A percentile compares a stretch with the other conserved stretches of the same genome.
Conservation (phyloP, 2,797 vertebrate species). For the Lepilemur septentrionalis region DNA sequence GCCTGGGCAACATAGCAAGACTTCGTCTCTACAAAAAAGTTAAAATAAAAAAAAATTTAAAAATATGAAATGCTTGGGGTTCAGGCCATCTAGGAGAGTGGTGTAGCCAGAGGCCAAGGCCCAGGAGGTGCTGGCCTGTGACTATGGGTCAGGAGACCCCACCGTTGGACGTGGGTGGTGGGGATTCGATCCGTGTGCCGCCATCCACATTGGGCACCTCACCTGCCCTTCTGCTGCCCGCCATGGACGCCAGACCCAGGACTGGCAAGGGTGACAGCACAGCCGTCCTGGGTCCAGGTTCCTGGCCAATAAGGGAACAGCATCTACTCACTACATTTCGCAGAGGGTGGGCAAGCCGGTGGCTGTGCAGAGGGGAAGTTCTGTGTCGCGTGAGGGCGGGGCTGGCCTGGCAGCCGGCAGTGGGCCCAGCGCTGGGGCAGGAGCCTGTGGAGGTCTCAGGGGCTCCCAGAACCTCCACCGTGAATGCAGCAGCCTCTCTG, state of each 20-base stretch:
- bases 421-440: background rate
- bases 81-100: background rate
- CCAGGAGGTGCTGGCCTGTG: background rate
- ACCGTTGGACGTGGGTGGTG: background rate
- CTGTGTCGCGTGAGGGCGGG: background rate
- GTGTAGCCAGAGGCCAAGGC: background rate
- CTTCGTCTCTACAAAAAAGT: background rate
- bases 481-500: background rate
- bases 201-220: accelerated
- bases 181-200: background rate
- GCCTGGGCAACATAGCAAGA: background rate
- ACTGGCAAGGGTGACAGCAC: background rate
- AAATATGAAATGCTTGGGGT: background rate
- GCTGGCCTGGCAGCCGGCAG: background rate
- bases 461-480: background rate
- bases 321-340: accelerated
- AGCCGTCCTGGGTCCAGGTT: background rate
- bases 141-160: background rate
- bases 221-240: background rate
- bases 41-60: background rate
- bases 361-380: background rate
- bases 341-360: background rate
- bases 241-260: background rate
- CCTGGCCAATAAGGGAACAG: background rate
- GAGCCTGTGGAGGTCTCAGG: background rate